phyloP scores from a whole-genome alignment of 2,113 vertebrate genomes.

The Chaetops frenatus region DNA sequence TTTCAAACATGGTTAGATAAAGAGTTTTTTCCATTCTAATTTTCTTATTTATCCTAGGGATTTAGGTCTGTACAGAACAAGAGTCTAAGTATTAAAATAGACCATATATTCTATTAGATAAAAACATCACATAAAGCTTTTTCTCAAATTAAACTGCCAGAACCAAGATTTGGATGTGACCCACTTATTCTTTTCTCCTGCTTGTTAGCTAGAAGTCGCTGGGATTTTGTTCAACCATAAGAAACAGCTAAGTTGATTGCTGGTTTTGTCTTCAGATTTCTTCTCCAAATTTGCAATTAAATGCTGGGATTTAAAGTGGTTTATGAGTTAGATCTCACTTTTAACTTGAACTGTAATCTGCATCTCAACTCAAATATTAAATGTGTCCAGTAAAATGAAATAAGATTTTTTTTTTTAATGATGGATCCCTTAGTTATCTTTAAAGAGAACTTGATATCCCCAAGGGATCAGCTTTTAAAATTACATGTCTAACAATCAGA shows the following conservation, averaged over 20 bases:
- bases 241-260: background rate
- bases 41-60: background rate
- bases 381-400: background rate
- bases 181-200: background rate
- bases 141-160: background rate
- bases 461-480: background rate
- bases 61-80: background rate
- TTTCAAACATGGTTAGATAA: background rate
- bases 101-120: background rate
- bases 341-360: background rate
- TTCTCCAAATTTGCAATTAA: background rate
- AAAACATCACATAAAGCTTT: background rate
- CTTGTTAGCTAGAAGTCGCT: background rate
- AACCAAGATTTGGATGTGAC: background rate
- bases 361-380: background rate
- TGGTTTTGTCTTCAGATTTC: background rate
- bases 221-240: background rate
- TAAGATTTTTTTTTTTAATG: background rate
- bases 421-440: background rate
- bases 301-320: background rate
- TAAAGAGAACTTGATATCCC: background rate
- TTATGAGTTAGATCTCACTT: background rate
- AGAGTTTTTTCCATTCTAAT: background rate
- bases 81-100: background rate
- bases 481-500: background rate